phyloP scores from a whole-genome alignment of 2,113 vertebrate species.

The Solea senegalensis region DNA sequence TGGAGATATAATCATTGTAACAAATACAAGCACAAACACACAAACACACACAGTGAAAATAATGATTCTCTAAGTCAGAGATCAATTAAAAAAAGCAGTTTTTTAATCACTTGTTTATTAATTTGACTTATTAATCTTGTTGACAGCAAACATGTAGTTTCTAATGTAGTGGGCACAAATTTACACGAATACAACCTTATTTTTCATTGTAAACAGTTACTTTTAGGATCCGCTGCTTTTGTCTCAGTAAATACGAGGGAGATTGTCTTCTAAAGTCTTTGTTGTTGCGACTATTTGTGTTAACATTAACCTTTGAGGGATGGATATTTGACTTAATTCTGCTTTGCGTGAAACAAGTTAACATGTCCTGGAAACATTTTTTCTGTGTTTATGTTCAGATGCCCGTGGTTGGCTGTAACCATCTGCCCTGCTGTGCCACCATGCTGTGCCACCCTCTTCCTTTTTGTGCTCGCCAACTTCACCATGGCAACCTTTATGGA shows the following conservation, averaged over 20 bases:
- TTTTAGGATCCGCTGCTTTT: constrained; percentile 52
- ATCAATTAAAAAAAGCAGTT: too few species aligned
- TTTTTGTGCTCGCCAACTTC: constrained; percentile 97
- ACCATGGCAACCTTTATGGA: constrained; percentile 99
- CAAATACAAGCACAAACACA: constrained; percentile 8
- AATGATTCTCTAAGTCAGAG: too few species aligned
- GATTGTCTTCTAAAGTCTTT: constrained; percentile 61
- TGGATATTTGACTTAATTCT: constrained; percentile 1
- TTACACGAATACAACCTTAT: constrained; percentile 63
- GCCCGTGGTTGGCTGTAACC: constrained; percentile 92
- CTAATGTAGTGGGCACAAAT: constrained; percentile 36
- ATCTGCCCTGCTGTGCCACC: constrained; percentile 90
- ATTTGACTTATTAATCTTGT: too few species aligned
- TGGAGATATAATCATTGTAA: constrained; percentile 43
- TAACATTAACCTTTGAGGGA: constrained; percentile 39
- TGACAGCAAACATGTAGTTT: too few species aligned
- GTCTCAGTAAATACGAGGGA: constrained; percentile 62
- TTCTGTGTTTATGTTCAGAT: constrained; percentile 78
- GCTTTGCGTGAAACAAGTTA: too few species aligned
- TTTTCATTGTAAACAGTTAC: constrained; percentile 66
- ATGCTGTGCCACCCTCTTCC: constrained; percentile 93
- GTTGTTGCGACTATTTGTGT: constrained; percentile 30
- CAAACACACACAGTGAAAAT: constrained; percentile 9
- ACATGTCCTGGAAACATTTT: too few species aligned
- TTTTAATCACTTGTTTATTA: too few species aligned